Evolutionary conservation across 2,888 invertebrate species (phyloP), one percentile per base, ranked within the genome.

Genomic region (Drosophila rellima): DNA sequence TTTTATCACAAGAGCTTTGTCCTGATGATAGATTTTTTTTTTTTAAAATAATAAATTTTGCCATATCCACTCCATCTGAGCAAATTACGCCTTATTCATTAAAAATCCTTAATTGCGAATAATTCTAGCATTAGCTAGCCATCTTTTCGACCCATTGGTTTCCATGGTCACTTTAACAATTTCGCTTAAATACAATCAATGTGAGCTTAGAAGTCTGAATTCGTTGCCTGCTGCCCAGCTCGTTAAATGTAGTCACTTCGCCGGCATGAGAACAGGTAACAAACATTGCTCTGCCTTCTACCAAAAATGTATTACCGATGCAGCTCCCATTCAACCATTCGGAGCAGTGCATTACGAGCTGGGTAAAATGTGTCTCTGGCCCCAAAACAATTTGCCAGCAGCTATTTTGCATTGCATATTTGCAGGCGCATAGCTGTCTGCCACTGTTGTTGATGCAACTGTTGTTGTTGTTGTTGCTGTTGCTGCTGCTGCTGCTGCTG

Each of bases 401-500:
- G 71, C 78, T 65, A 67, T 70, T 82, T 82, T 70, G 56, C 80
- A 62, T 82, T 82, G 80, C 80, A 82, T 79, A 79, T 73, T 82
- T 81, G 69, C 75, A 68, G 80, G 75, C 63, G 75, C 80, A 79
- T 73, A 80, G 68, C 77, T 70, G 70, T 69, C 62, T 77, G 64
- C 48, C 52, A 15, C 40, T 31, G 56, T 39, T 42, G 44, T 35
- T 50, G 42, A 6, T 44, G 74, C 2, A n/a, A 2, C 26, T 17
- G 20, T 7, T 15, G 55, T 23, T 44, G 52, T 31, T 33, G 29
- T 29, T 40, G 39, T 29, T 29, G 26, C n/a, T 20, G 15, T 17
- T 35, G 20, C 3, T 42, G 54, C 13, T 31, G n/a, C 13, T 44
- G 55, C n/a, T 33, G 35, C 17, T 37, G 52, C 56, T 37, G 42